Base-by-base conservation (phyloP, 2,797 vertebrate species). In the Aphelocoma californica region DNA sequence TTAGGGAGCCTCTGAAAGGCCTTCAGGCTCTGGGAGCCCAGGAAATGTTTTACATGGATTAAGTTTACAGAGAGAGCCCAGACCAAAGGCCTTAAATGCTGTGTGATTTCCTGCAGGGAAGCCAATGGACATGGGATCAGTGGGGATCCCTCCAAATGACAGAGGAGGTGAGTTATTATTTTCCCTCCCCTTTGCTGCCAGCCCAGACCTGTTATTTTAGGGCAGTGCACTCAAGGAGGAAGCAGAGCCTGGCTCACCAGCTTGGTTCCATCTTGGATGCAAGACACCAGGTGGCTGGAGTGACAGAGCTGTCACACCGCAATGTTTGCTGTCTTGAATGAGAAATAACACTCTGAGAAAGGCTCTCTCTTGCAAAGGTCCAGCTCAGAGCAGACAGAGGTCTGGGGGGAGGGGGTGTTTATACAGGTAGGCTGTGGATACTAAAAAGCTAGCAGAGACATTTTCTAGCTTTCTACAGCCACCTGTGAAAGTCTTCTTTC, bases 301-400 rank as follows among this genome's bases (percentile, higher is more conserved):
- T 96, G 97, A 97, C 81, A 71, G 85, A 70, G 72, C 96, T 97
- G 97, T 97, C 97, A 98, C 20, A 17, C 93, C 95, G 96, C 96
- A 94, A 25, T 23, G 75, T 95, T 97, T 97, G 94, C 96, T 96
- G 89, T 73, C 93, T 96, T 42, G 66, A 91, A 95, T 88, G 88
- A 95, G 86, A 94, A 97, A 69, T 66, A 86, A 66, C 72, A 9
- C 75, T 66, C 81, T 32, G 44, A 47, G 88, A 78, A 96, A 96
- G 81, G 32, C 66, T 88, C 67, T 93, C 38, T 62, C 11, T 61
- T 67, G 47, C 79, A 65, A 64, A 86, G 75, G 71, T 42, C 61
- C 61, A 32, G 0, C 51, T 38, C 53, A 10, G 77, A 60, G 44
- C 56, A 18, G 83, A 18, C 6, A 16, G 38, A 57, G 44, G 7